These are phyloP conservation scores for Aphaenogaster rudis DNA, from an alignment of 1,140 invertebrate genomes.

Conservation along the genomic window DNA sequence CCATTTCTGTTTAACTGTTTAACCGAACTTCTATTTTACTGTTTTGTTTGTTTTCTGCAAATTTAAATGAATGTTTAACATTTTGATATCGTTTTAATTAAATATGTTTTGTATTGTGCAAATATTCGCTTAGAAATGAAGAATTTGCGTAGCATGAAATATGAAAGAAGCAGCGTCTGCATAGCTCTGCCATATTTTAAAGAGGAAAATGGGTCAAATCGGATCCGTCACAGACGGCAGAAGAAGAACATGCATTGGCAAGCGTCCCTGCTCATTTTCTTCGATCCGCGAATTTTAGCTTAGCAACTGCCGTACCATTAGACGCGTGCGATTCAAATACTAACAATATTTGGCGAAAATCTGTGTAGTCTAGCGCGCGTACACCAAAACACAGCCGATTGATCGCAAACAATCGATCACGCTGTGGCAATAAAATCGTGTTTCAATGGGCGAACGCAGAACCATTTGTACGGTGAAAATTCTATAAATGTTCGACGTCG, in stretches of 20 bases:
- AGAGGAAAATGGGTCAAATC: neutral
- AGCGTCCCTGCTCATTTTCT: neutral
- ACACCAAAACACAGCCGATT: conserved; percentile 3
- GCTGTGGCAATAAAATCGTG: neutral
- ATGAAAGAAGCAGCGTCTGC: neutral
- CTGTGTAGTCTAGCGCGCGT: neutral
- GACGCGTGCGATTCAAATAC: neutral
- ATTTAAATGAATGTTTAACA: neutral
- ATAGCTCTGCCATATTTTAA: neutral
- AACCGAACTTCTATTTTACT: neutral
- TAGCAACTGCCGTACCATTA: neutral
- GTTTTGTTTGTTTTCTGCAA: conserved; percentile 5
- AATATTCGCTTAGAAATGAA: neutral
- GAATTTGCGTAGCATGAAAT: neutral
- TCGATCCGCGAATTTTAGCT: conserved; percentile 1
- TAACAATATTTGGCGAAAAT: conserved; percentile 30
- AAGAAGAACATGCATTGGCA: neutral
- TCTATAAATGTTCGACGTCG: conserved; percentile 20
- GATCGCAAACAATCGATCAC: conserved; percentile 29
- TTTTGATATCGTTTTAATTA: neutral
- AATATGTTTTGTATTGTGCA: neutral
- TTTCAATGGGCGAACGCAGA: conserved; percentile 11
- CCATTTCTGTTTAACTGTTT: conserved; percentile 14
- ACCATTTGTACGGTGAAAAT: conserved; percentile 43
- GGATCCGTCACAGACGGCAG: neutral